Evolutionary conservation across 2,888 invertebrate genomes (phyloP).

Genomic region (Drosophila multiciliata): DNA sequence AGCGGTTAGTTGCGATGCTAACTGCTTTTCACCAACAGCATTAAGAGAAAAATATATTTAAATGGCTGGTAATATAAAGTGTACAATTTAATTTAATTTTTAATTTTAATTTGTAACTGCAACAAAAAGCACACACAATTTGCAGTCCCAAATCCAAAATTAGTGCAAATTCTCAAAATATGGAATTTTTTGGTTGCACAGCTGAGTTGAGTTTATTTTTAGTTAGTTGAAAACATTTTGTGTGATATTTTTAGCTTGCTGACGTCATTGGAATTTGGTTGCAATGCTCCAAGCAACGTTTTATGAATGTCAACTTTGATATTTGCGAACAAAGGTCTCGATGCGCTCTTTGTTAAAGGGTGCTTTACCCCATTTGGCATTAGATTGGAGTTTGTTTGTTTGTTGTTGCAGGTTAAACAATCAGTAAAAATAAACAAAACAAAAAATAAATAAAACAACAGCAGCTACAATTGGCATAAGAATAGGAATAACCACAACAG

Average conservation of each 20-base stretch:
- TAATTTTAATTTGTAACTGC: not conserved
- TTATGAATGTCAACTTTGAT: constrained; percentile 70
- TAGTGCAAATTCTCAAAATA: not conserved
- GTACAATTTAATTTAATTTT: too few species aligned
- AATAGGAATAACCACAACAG: constrained; percentile 5
- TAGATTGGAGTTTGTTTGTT: constrained; percentile 38
- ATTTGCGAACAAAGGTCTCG: constrained; percentile 50
- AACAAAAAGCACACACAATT: constrained; percentile 1
- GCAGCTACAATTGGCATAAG: constrained; percentile 34
- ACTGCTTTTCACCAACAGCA: not conserved
- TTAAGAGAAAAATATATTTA: not conserved
- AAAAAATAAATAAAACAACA: constrained; percentile 56
- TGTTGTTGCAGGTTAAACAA: constrained; percentile 51
- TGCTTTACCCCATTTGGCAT: constrained; percentile 20
- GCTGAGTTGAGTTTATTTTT: not conserved
- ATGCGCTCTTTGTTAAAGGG: constrained; percentile 37
- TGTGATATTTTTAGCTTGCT: not conserved
- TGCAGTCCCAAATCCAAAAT: not conserved
- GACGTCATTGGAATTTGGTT: constrained; percentile 7
- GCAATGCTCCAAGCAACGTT: constrained; percentile 35
- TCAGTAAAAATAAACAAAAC: not conserved
- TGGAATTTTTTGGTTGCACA: constrained; percentile 4
- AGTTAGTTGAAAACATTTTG: not conserved
- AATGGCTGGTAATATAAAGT: not conserved
- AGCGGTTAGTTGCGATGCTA: not conserved